phyloP scores from a whole-genome alignment of 2,888 invertebrate species.

The Crematogaster levior region DNA sequence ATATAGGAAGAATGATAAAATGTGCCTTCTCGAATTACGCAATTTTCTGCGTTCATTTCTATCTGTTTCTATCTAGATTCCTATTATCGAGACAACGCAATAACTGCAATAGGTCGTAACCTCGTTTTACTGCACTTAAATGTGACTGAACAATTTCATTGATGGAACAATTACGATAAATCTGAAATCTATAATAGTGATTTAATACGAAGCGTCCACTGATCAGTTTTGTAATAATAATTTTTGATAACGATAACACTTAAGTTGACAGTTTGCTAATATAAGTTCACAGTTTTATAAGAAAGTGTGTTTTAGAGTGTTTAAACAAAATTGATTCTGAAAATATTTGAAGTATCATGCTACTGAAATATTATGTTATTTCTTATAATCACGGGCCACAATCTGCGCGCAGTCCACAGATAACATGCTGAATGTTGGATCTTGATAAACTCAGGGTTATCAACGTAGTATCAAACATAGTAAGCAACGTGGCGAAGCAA shows the following conservation, averaged over 20 bases:
- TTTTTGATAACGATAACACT: not conserved
- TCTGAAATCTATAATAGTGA: not conserved
- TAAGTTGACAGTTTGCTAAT: not conserved
- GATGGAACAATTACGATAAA: constrained; percentile 3
- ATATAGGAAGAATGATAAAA: not conserved
- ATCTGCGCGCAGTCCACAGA: constrained; percentile 26
- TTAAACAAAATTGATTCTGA: constrained; percentile 3
- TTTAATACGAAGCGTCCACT: not conserved
- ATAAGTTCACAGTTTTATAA: not conserved
- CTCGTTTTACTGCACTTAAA: not conserved
- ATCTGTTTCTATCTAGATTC: not conserved
- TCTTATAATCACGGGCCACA: constrained; percentile 27
- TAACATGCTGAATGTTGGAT: constrained; percentile 36
- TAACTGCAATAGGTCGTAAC: not conserved
- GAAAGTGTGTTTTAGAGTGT: not conserved
- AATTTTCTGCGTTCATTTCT: not conserved
- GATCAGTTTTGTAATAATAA: not conserved
- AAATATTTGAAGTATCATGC: not conserved
- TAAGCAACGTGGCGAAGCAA: constrained; percentile 34
- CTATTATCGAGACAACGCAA: constrained; percentile 6
- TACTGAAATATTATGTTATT: constrained; percentile 17
- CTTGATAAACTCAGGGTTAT: constrained; percentile 50
- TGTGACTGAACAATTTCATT: not conserved
- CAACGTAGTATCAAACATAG: constrained; percentile 36
- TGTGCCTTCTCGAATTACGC: not conserved